A percentile compares a stretch with the other conserved stretches of the same genome.
phyloP scores from a whole-genome alignment of 2,113 vertebrate genomes.

The Casuarius casuarius region DNA sequence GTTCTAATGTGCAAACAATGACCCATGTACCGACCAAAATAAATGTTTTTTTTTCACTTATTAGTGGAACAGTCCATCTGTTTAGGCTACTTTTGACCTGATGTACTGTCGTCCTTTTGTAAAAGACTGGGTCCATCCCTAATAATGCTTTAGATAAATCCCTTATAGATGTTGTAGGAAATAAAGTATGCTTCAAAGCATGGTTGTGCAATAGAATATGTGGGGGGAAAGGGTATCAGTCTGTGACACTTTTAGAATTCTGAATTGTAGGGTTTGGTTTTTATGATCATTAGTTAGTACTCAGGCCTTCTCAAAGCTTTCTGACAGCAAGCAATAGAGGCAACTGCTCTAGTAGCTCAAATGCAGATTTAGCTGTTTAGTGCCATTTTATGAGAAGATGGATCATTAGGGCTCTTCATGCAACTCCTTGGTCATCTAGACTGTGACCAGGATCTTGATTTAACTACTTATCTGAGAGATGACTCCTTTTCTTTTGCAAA shows the following conservation, averaged over 20 bases:
- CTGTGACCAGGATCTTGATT: neutral
- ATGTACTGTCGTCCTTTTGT: neutral
- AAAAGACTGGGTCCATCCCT: neutral
- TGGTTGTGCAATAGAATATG: neutral
- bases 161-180: neutral
- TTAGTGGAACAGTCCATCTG: neutral
- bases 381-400: neutral
- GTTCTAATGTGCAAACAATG: neutral
- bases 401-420: neutral
- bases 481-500: neutral
- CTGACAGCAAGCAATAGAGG: neutral
- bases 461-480: neutral
- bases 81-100: neutral
- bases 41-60: neutral
- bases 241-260: neutral
- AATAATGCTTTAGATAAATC: slow-evolving; percentile 14
- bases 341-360: neutral
- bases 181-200: neutral
- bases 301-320: neutral
- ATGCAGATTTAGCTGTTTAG: neutral
- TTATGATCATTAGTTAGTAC: neutral
- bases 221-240: neutral
- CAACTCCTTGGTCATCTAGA: neutral
- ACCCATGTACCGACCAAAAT: neutral
- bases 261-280: neutral